Percentiles rank a stretch among this genome's conserved stretches.
phyloP scores from a whole-genome alignment of 1,140 invertebrate species.

The Tetramorium alpestre region DNA sequence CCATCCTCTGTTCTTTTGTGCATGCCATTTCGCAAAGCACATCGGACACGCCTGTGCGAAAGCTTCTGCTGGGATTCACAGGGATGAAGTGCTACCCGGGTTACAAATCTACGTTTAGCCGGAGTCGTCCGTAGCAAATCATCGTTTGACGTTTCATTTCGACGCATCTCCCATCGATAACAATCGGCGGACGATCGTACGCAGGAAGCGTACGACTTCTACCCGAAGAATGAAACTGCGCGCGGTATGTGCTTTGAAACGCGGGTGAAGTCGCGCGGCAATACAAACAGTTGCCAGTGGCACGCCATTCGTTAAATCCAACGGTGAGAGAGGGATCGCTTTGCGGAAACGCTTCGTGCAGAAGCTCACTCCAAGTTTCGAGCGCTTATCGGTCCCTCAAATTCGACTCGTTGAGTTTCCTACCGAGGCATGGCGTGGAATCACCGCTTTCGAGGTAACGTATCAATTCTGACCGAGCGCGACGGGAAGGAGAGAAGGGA shows the following conservation, averaged over 20 bases:
- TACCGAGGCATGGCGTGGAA: conserved; percentile 49
- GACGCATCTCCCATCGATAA: conserved; percentile 42
- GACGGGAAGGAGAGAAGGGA: not conserved
- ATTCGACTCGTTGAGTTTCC: conserved; percentile 67
- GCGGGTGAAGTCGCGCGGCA: conserved; percentile 45
- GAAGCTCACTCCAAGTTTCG: conserved; percentile 39
- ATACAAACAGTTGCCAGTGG: conserved; percentile 60
- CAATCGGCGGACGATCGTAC: conserved; percentile 42
- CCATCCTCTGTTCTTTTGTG: conserved; percentile 27
- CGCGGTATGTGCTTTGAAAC: conserved; percentile 32
- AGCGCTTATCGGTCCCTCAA: conserved; percentile 63
- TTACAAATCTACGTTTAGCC: conserved; percentile 59
- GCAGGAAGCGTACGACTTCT: conserved; percentile 60
- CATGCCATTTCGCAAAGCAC: conserved; percentile 36
- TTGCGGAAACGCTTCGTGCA: conserved; percentile 38
- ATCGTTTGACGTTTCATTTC: conserved; percentile 71
- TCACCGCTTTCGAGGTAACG: conserved; percentile 57
- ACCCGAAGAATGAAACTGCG: conserved; percentile 18
- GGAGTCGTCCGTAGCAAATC: conserved; percentile 58
- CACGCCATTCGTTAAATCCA: conserved; percentile 60
- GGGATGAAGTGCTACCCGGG: conserved; percentile 63
- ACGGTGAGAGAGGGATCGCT: conserved; percentile 30
- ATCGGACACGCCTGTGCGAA: conserved; percentile 16
- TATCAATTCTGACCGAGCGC: conserved; percentile 55
- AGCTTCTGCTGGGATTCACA: conserved; percentile 65